phyloP scores from a whole-genome alignment of 2,888 invertebrate species.

The Stomorhina lunata region DNA sequence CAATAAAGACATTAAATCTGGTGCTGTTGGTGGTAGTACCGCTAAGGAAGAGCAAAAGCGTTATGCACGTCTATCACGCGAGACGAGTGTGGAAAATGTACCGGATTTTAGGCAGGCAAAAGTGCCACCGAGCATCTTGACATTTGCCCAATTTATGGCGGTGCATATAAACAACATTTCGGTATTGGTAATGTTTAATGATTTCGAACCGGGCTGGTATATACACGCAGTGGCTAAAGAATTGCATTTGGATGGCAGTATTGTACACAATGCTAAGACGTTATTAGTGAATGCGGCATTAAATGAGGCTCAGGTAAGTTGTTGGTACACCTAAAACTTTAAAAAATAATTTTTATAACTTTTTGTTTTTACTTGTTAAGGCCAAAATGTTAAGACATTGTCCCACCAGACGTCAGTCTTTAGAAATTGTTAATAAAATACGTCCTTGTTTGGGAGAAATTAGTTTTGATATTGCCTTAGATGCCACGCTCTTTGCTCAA shows the following conservation, averaged over 20 bases:
- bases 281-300: constrained; percentile 87
- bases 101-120: constrained; percentile 87
- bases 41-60: constrained; percentile 70
- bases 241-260: constrained; percentile 84
- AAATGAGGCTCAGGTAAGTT: constrained; percentile 82
- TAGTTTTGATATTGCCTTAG: constrained; percentile 86
- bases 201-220: constrained; percentile 85
- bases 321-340: background rate
- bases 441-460: constrained; percentile 87
- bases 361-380: constrained; percentile 48
- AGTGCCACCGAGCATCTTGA: constrained; percentile 89
- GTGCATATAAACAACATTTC: constrained; percentile 89
- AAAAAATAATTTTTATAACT: background rate
- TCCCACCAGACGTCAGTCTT: constrained; percentile 76
- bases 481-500: constrained; percentile 89
- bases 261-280: constrained; percentile 85
- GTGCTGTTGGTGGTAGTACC: constrained; percentile 68
- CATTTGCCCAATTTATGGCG: constrained; percentile 93
- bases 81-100: constrained; percentile 76
- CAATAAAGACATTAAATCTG: constrained; percentile 86
- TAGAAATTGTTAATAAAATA: constrained; percentile 80
- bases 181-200: constrained; percentile 83
- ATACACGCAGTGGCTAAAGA: constrained; percentile 87
- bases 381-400: constrained; percentile 79
- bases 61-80: constrained; percentile 73